Percentiles rank a stretch among this genome's conserved stretches.
phyloP scores from a whole-genome alignment of 2,113 vertebrate genomes.

The Dipodomys ordii region DNA sequence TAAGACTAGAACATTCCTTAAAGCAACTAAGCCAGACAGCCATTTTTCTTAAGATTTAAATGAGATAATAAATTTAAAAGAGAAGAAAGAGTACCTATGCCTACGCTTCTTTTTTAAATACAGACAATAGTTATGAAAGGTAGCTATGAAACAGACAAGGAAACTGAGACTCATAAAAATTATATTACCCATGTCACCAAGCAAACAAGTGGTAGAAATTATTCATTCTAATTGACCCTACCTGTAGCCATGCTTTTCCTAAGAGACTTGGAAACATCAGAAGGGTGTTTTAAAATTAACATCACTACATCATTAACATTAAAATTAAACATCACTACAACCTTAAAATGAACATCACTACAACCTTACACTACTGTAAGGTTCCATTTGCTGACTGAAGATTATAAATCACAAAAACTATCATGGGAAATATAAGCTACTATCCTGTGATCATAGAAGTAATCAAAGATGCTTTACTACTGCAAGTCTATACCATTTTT shows the following conservation, averaged over 20 bases:
- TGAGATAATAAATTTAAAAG: not conserved
- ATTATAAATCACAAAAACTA: not conserved
- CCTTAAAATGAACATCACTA: not conserved
- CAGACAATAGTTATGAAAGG: not conserved
- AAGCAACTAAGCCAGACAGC: not conserved
- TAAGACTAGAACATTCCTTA: not conserved
- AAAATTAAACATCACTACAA: not conserved
- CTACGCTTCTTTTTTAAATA: not conserved
- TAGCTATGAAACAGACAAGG: not conserved
- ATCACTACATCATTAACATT: not conserved
- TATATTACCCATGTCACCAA: not conserved
- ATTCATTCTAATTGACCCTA: not conserved
- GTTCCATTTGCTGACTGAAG: no score
- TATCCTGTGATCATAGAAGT: not conserved
- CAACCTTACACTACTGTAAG: not conserved
- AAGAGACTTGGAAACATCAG: not conserved
- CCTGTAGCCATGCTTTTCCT: not conserved
- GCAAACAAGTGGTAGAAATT: not conserved
- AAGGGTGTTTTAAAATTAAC: not conserved
- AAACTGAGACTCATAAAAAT: not conserved
- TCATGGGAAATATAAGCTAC: not conserved
- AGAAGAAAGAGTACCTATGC: not conserved
- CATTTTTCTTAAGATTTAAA: not conserved
- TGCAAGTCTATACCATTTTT: not conserved
- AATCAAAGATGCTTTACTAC: not conserved